Evolutionary conservation across 2,888 invertebrate genomes (phyloP).

Genomic region (Lamellibrachia satsuma): DNA sequence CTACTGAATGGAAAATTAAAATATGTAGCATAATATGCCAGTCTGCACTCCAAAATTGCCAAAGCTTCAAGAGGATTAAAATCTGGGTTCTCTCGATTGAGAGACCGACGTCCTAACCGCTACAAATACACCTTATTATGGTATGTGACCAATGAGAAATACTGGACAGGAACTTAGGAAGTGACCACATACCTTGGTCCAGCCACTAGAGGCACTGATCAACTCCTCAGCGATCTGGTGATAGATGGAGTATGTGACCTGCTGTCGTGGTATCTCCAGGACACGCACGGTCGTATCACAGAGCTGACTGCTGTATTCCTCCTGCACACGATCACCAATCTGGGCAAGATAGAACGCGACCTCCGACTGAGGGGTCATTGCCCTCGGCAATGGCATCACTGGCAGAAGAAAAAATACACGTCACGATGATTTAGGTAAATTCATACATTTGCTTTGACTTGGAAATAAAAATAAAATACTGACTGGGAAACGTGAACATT

Average conservation of each 20-base stretch:
- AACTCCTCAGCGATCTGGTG: background rate
- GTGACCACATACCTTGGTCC: background rate
- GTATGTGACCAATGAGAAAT: background rate
- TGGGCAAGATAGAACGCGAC: background rate
- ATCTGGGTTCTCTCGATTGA: too few species aligned
- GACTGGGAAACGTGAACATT: too few species aligned
- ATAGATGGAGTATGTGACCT: background rate
- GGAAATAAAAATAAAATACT: background rate
- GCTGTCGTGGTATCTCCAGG: background rate
- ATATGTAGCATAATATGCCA: too few species aligned
- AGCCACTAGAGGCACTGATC: background rate
- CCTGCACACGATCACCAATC: background rate
- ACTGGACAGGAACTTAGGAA: background rate
- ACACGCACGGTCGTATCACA: background rate
- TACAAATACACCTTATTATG: too few species aligned
- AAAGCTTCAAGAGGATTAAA: too few species aligned
- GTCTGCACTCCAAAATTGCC: too few species aligned
- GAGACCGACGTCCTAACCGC: too few species aligned
- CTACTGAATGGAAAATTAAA: too few species aligned
- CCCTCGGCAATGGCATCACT: constrained; percentile 10
- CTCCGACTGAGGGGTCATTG: constrained; percentile 6
- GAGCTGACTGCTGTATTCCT: background rate
- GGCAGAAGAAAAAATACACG: background rate
- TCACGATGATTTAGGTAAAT: background rate
- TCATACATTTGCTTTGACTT: background rate